Base-by-base conservation (phyloP, 2,888 invertebrate species). In the Andrena fulva region DNA sequence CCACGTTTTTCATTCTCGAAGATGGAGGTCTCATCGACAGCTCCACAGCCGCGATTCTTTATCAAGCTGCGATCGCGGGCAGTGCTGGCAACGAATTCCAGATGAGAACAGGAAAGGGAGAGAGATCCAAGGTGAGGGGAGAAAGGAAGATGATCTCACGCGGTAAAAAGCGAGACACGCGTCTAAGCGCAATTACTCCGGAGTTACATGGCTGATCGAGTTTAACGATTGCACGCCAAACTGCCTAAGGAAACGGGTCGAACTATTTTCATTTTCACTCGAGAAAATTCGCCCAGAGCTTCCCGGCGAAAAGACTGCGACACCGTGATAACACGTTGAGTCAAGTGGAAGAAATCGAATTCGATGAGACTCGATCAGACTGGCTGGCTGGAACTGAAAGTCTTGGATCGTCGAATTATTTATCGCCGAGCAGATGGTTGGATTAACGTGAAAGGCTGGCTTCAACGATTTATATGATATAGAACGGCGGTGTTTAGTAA, bases 91-190 rank as follows among this genome's bases (percentile, higher is more conserved):
- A 82, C 68, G 20, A 67, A 86, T 75, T 72, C 69, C 68, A 48
- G 27, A 29, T 20, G 52, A 68, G 33, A n/a, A 29, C 8, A 29
- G 33, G 31, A 59, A 20, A 72, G 12, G 42, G 42, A 27, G 63
- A 67, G 24, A 5, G 63, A 76, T 77, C 48, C 79, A 80, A 86
- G 77, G 70, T 75, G 54, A 78, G 33, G 74, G 74, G 73, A 78
- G 79, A 84, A 84, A 77, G 77, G 81, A 79, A 33, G 85, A 85
- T 81, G 85, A 87, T 86, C 78, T 83, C 70, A 85, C 69, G 70
- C 54, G 29, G 72, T 71, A 87, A 85, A 85, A 87, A 87, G 75
- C 72, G 75, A 33, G 16, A 67, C 67, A 62, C 48, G 85, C 67
- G 59, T 66, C 42, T 64, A 69, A 52, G 62, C 70, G 80, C 78